Percentiles rank a stretch among this genome's conserved stretches.
phyloP scores from a whole-genome alignment of 64 coral and sea anemone genomes.

The Trachythela sp. region DNA sequence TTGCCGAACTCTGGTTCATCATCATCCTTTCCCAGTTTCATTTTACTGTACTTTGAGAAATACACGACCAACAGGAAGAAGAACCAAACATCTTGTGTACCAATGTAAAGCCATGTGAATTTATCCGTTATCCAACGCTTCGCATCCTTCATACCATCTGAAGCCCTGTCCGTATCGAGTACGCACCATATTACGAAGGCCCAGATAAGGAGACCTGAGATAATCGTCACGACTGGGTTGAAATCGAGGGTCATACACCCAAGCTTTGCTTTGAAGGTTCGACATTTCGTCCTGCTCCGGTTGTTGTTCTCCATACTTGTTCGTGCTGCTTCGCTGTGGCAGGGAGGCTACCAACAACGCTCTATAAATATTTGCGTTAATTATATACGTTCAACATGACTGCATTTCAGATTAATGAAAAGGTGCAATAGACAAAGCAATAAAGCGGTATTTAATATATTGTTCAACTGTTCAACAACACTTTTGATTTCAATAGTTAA shows the following conservation, averaged over 20 bases:
- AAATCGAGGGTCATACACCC: neutral
- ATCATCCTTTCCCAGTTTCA: slow-evolving; percentile 63
- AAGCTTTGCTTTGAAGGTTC: neutral
- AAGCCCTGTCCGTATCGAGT: neutral
- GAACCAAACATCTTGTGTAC: slow-evolving; percentile 60
- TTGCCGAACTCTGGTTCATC: slow-evolving; percentile 59
- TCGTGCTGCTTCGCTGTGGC: neutral
- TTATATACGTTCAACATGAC: too few species aligned
- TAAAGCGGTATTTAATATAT: too few species aligned
- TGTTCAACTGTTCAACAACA: too few species aligned
- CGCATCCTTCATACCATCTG: slow-evolving; percentile 35
- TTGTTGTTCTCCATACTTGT: neutral
- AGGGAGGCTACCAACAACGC: too few species aligned
- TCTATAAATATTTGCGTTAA: too few species aligned
- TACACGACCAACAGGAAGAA: slow-evolving; percentile 41
- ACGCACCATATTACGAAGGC: neutral
- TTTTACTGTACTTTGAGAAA: slow-evolving; percentile 53
- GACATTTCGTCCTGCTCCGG: neutral
- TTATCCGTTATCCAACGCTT: slow-evolving; percentile 47
- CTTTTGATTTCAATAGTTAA: too few species aligned
- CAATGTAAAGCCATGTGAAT: slow-evolving; percentile 67
- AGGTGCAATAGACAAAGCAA: too few species aligned
- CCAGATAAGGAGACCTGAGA: slow-evolving; percentile 25
- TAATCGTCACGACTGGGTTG: slow-evolving; percentile 30
- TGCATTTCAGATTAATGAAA: too few species aligned